Conservation (phyloP, 2,113 vertebrate species). For the Onychostoma macrolepis region DNA sequence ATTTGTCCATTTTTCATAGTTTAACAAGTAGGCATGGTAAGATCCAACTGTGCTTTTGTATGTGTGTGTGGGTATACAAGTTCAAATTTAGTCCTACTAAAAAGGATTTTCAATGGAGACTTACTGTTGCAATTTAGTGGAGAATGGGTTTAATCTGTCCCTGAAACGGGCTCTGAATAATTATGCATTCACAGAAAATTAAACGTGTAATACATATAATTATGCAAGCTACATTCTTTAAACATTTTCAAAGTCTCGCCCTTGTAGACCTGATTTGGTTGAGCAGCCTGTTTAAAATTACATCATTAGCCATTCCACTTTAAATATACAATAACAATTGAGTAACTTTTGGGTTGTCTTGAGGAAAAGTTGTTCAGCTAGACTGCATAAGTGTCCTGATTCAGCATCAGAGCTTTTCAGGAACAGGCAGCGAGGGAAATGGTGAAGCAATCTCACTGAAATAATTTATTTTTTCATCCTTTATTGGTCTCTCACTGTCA, state of each 20-base stretch:
- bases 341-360: not conserved
- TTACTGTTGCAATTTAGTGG: not conserved
- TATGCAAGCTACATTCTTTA: conserved; percentile 5
- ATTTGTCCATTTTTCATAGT: not conserved
- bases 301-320: not conserved
- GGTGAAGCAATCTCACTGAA: not conserved
- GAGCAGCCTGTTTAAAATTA: not conserved
- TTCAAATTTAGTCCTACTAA: not conserved
- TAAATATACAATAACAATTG: not conserved
- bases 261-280: not conserved
- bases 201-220: conserved; percentile 1
- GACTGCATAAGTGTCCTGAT: not conserved
- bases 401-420: not conserved
- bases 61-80: too few relatives aligned
- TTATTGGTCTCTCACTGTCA: conserved; percentile 2
- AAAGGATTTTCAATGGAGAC: conserved; percentile 16
- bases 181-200: not conserved
- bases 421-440: conserved; percentile 18
- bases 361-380: not conserved
- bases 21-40: too few relatives aligned
- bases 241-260: not conserved
- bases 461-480: too few relatives aligned
- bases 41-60: too few relatives aligned
- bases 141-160: conserved; percentile 22
- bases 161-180: conserved; percentile 27